Conservation (phyloP, 2,888 invertebrate genomes). For the Agriopis leucophaearia region DNA sequence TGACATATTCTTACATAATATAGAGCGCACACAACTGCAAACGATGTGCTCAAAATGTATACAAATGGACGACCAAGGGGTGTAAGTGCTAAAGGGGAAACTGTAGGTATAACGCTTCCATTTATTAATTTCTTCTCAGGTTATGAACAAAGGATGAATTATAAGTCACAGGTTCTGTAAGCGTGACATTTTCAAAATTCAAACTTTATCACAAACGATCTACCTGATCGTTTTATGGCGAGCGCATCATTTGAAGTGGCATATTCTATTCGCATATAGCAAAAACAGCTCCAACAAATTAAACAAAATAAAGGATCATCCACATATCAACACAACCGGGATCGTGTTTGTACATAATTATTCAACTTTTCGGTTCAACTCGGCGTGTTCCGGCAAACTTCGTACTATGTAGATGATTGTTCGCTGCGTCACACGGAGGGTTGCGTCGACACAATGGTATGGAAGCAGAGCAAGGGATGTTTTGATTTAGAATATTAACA, state of each 20-base stretch:
- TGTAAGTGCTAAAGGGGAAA: too few species aligned
- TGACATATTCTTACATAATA: too few species aligned
- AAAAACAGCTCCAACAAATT: slow-evolving; percentile 1
- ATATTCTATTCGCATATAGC: not conserved
- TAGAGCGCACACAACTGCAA: too few species aligned
- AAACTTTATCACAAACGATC: too few species aligned
- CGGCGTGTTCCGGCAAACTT: slow-evolving; percentile 23
- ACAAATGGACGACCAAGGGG: too few species aligned
- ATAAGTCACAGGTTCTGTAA: too few species aligned
- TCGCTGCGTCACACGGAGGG: slow-evolving; percentile 11
- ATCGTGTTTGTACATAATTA: slow-evolving; percentile 32
- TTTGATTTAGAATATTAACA: slow-evolving; percentile 25
- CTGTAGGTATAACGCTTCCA: too few species aligned
- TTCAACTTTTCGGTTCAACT: slow-evolving; percentile 32
- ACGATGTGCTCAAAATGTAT: too few species aligned
- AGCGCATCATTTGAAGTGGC: not conserved
- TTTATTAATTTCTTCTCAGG: too few species aligned
- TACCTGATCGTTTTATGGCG: not conserved
- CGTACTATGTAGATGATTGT: slow-evolving; percentile 23
- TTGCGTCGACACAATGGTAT: slow-evolving; percentile 15
- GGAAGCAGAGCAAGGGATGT: slow-evolving; percentile 8
- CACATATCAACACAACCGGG: slow-evolving; percentile 5
- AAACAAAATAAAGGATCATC: slow-evolving; percentile 14
- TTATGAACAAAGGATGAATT: too few species aligned
- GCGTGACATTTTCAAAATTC: too few species aligned